Evolutionary conservation across 2,888 invertebrate genomes (phyloP), one percentile per base, ranked within the genome.

Genomic region (Epistrophella euchroma): DNA sequence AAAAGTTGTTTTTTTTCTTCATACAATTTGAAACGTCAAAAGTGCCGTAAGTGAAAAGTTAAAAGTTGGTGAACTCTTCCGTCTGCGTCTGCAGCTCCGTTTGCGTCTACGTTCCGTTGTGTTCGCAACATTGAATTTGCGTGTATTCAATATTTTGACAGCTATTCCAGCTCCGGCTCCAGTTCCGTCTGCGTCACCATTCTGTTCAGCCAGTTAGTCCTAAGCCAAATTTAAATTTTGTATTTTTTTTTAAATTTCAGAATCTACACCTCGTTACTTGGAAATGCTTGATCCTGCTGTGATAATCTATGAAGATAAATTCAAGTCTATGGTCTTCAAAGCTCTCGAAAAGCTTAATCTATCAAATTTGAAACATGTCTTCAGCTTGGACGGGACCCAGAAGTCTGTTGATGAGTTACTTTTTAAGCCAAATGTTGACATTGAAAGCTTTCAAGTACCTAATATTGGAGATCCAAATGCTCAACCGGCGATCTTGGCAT

Each of bases 261-360:
- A 62, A 40, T 3, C 6, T 4, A 10, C 15, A 22, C 40, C 60
- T 3, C 66, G 66, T 17, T 40, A 88, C 77, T 50, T 73, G 13
- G 13, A 52, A 40, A 47, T 76, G 10, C 56, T 88, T 52, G 45
- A 70, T 4, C 87, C 88, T 10, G 47, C 75, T 35, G 64, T 87
- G 32, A 81, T 88, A 28, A 22, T 88, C 0, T 87, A 72, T 22
- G 84, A 88, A 56, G 47, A 73, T 6, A 28, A 13, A 9, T 87
- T 50, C 43, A 37, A 47, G 7, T 13, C 43, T 2, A 81, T 71
- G 10, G 17, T 87, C 2, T 62, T 6, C 40, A 17, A 28, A 68
- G 77, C 4, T 9, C 76, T 64, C 1, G 17, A 64, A n/a, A 3
- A 2, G 2, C 17, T 28, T 4, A 47, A 45, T 28, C 45, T 47